These are phyloP conservation scores for Temnothorax nylanderi DNA, from an alignment of 1,140 invertebrate species.

Conservation along the genomic window DNA sequence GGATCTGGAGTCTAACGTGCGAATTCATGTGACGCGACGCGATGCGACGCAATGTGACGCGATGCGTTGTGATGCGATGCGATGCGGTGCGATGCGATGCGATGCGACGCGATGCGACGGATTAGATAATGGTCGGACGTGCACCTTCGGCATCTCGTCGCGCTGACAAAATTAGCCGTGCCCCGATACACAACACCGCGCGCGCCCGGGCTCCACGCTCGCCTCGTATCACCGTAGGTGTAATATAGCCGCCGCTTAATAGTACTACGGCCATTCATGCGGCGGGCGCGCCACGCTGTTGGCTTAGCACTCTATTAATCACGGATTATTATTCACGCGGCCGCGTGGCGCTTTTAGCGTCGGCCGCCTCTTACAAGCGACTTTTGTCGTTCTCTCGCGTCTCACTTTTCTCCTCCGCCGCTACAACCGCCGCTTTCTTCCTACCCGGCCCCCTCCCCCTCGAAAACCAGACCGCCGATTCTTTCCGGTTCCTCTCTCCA, in stretches of 20 bases:
- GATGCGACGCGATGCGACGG: not conserved
- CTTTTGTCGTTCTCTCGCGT: constrained; percentile 72
- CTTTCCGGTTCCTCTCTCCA: constrained; percentile 66
- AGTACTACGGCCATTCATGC: constrained; percentile 78
- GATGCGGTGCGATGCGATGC: too few species aligned
- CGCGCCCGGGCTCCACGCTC: not conserved
- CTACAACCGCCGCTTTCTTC: not conserved
- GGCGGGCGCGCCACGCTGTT: constrained; percentile 68
- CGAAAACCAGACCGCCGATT: constrained; percentile 59
- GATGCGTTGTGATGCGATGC: too few species aligned
- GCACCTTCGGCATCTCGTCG: constrained; percentile 47
- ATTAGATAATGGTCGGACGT: constrained; percentile 32
- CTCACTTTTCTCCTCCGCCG: constrained; percentile 52
- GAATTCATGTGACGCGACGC: not conserved
- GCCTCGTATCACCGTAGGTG: constrained; percentile 62
- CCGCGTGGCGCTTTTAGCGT: constrained; percentile 78
- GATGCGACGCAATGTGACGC: not conserved
- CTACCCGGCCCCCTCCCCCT: not conserved
- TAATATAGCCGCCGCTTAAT: constrained; percentile 72
- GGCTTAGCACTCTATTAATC: constrained; percentile 82
- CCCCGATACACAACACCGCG: constrained; percentile 50
- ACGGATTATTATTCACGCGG: constrained; percentile 83
- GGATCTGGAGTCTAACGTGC: not conserved
- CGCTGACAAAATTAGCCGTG: constrained; percentile 52
- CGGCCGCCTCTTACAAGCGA: constrained; percentile 61